Conservation (phyloP, 2,888 invertebrate species). For the Apocheima hispidaria region DNA sequence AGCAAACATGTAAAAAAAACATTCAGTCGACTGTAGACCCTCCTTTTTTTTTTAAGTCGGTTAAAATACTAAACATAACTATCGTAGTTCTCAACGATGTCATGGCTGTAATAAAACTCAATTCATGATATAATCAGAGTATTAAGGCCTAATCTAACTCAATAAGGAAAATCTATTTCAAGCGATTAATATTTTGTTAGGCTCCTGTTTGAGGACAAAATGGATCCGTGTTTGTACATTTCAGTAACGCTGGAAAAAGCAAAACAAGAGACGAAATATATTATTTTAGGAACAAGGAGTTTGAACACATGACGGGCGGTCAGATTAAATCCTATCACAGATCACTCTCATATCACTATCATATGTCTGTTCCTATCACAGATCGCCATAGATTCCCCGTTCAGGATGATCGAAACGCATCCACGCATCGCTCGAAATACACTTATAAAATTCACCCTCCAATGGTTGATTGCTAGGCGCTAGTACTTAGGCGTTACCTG, state of each 20-base stretch:
- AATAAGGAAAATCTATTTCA: constrained; percentile 38
- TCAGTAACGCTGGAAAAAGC: constrained; percentile 13
- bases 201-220: constrained; percentile 26
- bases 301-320: neutral
- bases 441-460: too few relatives aligned
- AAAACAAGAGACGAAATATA: constrained; percentile 8
- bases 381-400: too few relatives aligned
- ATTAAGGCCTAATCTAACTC: constrained; percentile 27
- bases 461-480: too few relatives aligned
- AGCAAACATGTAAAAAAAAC: too few relatives aligned
- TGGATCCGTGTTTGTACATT: constrained; percentile 29
- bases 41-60: too few relatives aligned
- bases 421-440: too few relatives aligned
- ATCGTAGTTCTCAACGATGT: constrained; percentile 1
- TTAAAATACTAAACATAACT: neutral
- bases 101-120: constrained; percentile 10
- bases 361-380: too few relatives aligned
- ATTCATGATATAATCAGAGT: constrained; percentile 5
- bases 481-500: too few relatives aligned
- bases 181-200: constrained; percentile 28
- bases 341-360: too few relatives aligned
- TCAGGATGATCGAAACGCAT: too few relatives aligned
- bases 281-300: neutral
- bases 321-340: neutral
- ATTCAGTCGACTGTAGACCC: too few relatives aligned